These are phyloP conservation scores for Craterocephalus amniculus DNA, from an alignment of 2,797 vertebrate genomes.

Conservation along the genomic window DNA sequence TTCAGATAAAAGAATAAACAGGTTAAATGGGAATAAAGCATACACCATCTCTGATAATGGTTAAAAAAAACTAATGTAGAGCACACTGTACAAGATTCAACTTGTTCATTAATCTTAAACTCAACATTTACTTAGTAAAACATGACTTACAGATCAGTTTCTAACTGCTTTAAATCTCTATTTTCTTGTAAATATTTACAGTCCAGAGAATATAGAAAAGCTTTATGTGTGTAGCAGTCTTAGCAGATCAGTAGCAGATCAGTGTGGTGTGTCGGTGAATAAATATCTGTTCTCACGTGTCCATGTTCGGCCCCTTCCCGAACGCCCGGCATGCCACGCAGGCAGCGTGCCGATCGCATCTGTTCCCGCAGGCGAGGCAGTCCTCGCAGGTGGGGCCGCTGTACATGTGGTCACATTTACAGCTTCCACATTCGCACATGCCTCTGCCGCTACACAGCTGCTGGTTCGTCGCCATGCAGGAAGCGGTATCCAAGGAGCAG, in stretches of 20 bases:
- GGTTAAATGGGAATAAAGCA: neutral
- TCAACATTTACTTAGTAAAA: neutral
- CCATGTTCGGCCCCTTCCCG: constrained; percentile 19
- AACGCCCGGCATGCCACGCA: constrained; percentile 58
- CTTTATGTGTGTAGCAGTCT: neutral
- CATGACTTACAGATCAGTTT: neutral
- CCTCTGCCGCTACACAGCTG: constrained; percentile 51
- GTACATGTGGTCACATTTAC: constrained; percentile 27
- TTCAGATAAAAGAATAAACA: neutral
- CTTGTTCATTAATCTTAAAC: neutral
- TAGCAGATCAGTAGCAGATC: too few relatives aligned
- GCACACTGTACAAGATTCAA: neutral
- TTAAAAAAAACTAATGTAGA: neutral
- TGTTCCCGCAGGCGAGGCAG: neutral
- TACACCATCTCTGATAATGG: neutral
- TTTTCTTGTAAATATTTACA: neutral
- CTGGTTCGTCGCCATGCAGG: constrained; percentile 49
- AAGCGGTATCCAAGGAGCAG: constrained; percentile 35
- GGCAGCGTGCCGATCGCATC: accelerated
- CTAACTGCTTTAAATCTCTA: neutral
- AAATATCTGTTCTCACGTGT: constrained; percentile 40
- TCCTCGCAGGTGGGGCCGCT: constrained; percentile 49
- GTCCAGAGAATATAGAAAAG: accelerated
- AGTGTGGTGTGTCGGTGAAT: too few relatives aligned
- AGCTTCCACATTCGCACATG: constrained; percentile 36